phyloP scores from a whole-genome alignment of 2,113 vertebrate species.

The Bettongia penicillata region DNA sequence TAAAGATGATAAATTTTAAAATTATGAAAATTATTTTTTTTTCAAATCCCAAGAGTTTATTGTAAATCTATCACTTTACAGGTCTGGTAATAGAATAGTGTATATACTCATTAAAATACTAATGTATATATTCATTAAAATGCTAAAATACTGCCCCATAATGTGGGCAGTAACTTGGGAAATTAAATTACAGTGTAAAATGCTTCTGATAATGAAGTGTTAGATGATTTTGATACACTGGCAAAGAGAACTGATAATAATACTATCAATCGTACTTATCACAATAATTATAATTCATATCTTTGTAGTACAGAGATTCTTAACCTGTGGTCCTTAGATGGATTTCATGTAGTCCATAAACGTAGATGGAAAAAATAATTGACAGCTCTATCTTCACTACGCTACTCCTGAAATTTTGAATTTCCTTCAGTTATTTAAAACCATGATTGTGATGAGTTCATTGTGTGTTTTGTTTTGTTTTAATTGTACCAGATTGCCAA shows the following conservation, averaged over 20 bases:
- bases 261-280: not conserved
- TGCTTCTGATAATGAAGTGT: not conserved
- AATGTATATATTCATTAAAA: too few relatives aligned
- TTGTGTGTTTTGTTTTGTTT: not conserved
- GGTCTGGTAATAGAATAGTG: not conserved
- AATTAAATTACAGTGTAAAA: not conserved
- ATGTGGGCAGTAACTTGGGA: not conserved
- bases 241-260: not conserved
- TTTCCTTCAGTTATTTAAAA: not conserved
- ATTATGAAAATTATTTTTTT: not conserved
- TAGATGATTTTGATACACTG: not conserved
- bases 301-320: not conserved
- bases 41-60: not conserved
- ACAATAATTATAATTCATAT: not conserved
- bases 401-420: too few relatives aligned
- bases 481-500: not conserved
- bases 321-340: not conserved
- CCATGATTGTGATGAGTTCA: not conserved
- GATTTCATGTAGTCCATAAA: not conserved
- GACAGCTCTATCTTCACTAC: not conserved
- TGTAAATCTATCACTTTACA: not conserved
- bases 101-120: not conserved
- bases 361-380: not conserved
- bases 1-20: not conserved
- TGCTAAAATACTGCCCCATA: not conserved